phyloP scores from a whole-genome alignment of 1,140 invertebrate species.

The Procambarus virginalis region DNA sequence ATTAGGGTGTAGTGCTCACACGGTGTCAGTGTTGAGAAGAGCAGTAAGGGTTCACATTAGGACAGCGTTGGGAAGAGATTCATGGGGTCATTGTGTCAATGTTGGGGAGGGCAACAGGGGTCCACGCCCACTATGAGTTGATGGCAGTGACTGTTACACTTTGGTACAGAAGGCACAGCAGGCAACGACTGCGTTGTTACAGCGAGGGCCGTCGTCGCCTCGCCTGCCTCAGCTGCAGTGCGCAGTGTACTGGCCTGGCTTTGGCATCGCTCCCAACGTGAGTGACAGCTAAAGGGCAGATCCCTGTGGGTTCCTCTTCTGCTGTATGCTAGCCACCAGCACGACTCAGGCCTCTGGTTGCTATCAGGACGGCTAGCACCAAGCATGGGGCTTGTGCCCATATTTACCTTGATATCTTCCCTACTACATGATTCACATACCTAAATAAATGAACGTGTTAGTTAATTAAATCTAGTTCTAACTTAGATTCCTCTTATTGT shows the following conservation, averaged over 20 bases:
- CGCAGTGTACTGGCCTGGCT: conserved; percentile 68
- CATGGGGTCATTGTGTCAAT: neutral
- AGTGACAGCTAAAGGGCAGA: conserved; percentile 46
- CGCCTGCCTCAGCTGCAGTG: conserved; percentile 69
- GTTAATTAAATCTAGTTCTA: conserved; percentile 7
- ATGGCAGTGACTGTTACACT: conserved; percentile 11
- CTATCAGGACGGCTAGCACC: conserved; percentile 16
- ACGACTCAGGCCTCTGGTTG: conserved; percentile 3
- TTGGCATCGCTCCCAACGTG: conserved; percentile 63
- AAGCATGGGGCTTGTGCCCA: conserved; percentile 39
- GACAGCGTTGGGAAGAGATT: neutral
- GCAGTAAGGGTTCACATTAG: neutral
- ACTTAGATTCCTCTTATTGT: neutral
- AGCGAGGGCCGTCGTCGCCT: conserved; percentile 67
- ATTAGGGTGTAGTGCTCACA: no score
- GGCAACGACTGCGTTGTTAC: conserved; percentile 51
- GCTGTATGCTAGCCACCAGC: conserved; percentile 31
- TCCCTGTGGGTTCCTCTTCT: conserved; percentile 21
- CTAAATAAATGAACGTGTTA: neutral
- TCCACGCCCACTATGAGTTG: neutral
- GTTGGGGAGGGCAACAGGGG: neutral
- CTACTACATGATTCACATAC: conserved; percentile 7
- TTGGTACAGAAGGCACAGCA: conserved; percentile 26
- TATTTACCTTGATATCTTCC: conserved; percentile 9
- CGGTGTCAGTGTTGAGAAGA: no score